phyloP scores from a whole-genome alignment of 2,888 invertebrate species.

The Bugula neritina region DNA sequence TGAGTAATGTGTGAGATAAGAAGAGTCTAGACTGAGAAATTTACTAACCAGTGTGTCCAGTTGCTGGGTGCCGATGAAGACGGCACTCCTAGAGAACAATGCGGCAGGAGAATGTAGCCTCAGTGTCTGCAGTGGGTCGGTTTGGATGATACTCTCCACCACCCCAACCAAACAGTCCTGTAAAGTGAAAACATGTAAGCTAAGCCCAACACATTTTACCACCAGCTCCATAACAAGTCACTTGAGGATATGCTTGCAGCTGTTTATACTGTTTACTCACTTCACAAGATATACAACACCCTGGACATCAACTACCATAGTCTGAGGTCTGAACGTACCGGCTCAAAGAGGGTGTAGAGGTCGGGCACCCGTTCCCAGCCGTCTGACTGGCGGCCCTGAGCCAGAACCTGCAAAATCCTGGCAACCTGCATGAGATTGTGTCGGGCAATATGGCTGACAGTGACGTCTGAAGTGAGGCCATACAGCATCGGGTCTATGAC shows the following conservation, averaged over 20 bases:
- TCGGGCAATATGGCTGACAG: conserved; percentile 81
- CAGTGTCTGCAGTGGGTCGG: conserved; percentile 36
- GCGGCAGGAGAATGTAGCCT: conserved; percentile 31
- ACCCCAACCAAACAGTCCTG: conserved; percentile 70
- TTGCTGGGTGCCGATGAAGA: conserved; percentile 66
- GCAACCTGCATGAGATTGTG: conserved; percentile 75
- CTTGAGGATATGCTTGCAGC: no score
- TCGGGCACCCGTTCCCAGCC: conserved; percentile 69
- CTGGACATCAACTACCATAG: no score
- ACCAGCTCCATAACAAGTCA: no score
- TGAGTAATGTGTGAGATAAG: no score
- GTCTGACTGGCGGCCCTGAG: conserved; percentile 75
- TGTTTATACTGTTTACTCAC: no score
- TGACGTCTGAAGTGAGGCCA: conserved; percentile 80
- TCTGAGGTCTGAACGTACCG: no score
- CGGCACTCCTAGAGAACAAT: conserved; percentile 60
- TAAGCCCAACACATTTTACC: no score
- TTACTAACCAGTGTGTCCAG: conserved; percentile 62
- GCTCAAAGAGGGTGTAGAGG: conserved; percentile 73
- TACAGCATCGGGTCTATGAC: conserved; percentile 92
- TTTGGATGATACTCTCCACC: conserved; percentile 66
- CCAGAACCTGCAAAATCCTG: conserved; percentile 84
- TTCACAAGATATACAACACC: no score
- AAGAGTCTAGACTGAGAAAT: no score
- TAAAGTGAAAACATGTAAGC: conserved; percentile 30